Evolutionary conservation across 2,888 invertebrate genomes (phyloP).

Genomic region (Thereva unica): DNA sequence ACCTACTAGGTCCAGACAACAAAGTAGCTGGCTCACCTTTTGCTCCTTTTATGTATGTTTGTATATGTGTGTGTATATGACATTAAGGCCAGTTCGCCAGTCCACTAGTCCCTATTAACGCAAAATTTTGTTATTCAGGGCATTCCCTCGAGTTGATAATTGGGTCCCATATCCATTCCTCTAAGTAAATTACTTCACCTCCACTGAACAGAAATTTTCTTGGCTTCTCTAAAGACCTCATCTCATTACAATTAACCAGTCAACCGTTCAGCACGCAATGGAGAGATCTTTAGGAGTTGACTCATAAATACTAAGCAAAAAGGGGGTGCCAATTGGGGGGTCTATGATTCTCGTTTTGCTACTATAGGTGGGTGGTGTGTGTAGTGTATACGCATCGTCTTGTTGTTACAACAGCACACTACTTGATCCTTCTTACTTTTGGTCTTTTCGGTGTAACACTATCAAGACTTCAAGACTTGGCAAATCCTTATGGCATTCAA

Average conservation of each 20-base stretch:
- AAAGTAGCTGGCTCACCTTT: conserved; percentile 16
- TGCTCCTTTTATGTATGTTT: not conserved
- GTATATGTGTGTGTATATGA: not conserved
- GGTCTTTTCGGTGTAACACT: not conserved
- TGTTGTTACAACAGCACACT: too few relatives aligned
- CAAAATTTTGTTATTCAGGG: conserved; percentile 33
- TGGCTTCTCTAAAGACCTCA: conserved; percentile 14
- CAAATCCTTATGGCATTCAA: not conserved
- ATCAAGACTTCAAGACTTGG: not conserved
- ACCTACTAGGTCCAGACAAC: too few relatives aligned
- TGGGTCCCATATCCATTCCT: conserved; percentile 35
- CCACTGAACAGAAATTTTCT: conserved; percentile 26
- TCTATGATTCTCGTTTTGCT: too few relatives aligned
- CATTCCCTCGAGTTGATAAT: conserved; percentile 31
- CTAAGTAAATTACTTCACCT: conserved; percentile 35
- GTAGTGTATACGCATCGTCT: too few relatives aligned
- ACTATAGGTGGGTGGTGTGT: too few relatives aligned
- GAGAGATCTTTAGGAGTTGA: conserved; percentile 27
- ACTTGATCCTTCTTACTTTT: too few relatives aligned
- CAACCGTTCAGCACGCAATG: conserved; percentile 35
- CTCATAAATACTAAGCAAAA: conserved; percentile 35
- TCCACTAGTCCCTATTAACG: conserved; percentile 29
- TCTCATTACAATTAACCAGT: conserved; percentile 35
- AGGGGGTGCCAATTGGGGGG: not conserved
- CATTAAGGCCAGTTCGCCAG: conserved; percentile 28